Percentiles rank a stretch among this genome's conserved stretches.
Conservation (phyloP, 2,113 vertebrate species). For the Tautogolabrus adspersus region DNA sequence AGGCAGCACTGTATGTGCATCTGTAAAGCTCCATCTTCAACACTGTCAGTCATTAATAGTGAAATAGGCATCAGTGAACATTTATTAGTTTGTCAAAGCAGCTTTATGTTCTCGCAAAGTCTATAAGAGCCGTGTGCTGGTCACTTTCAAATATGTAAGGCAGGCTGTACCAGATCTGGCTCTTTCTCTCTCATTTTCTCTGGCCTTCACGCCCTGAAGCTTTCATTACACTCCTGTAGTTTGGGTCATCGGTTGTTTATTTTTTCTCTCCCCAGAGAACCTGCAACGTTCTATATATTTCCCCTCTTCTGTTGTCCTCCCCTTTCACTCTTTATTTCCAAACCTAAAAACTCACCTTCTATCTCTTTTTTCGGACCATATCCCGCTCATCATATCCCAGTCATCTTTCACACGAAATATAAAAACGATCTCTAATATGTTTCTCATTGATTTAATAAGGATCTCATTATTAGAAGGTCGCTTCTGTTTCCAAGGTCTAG, state of each 20-base stretch:
- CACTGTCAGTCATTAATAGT: conserved; percentile 59
- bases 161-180: conserved; percentile 16
- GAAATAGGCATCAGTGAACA: conserved; percentile 48
- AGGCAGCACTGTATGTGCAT: conserved; percentile 26
- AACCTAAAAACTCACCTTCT: conserved; percentile 7
- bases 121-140: conserved; percentile 28
- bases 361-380: background rate
- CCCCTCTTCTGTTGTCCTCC: background rate
- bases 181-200: conserved; percentile 41
- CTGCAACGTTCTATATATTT: conserved; percentile 14
- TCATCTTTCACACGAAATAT: background rate
- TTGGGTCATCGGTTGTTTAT: conserved; percentile 30
- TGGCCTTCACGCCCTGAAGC: conserved; percentile 44
- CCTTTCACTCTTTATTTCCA: conserved; percentile 3
- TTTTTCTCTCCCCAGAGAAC: conserved; percentile 30
- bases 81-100: conserved; percentile 55
- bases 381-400: background rate
- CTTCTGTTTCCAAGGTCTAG: background rate
- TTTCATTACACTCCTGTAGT: conserved; percentile 35
- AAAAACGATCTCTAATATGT: background rate
- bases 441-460: conserved; percentile 2
- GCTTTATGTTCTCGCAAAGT: conserved; percentile 38
- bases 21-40: conserved; percentile 36
- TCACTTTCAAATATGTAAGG: conserved; percentile 47
- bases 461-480: background rate